phyloP scores from a whole-genome alignment of 2,113 vertebrate genomes.

The Cinclus mexicanus region DNA sequence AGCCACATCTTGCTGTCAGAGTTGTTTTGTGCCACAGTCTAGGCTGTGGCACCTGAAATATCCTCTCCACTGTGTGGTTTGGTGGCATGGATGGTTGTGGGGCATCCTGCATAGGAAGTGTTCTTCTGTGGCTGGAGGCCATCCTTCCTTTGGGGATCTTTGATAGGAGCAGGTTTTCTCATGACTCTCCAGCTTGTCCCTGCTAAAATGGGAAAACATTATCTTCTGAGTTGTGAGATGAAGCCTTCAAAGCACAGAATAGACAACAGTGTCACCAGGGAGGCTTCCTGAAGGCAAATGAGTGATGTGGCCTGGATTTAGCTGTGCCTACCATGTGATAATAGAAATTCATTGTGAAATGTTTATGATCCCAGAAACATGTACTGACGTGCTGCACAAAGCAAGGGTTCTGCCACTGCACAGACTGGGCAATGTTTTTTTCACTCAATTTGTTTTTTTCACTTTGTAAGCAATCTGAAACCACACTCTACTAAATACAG shows the following conservation, averaged over 20 bases:
- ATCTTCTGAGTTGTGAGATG: background rate
- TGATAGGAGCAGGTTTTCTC: background rate
- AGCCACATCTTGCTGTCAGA: background rate
- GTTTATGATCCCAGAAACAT: background rate
- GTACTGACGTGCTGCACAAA: background rate
- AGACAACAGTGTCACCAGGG: background rate
- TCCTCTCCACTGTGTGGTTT: rapidly evolving
- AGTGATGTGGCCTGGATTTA: background rate
- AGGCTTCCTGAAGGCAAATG: background rate
- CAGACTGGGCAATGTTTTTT: background rate
- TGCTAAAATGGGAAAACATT: background rate
- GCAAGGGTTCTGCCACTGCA: background rate
- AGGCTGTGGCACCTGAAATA: background rate
- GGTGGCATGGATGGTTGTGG: background rate
- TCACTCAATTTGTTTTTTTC: background rate
- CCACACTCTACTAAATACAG: background rate
- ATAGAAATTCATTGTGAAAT: background rate
- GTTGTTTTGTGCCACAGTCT: background rate
- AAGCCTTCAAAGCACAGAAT: background rate
- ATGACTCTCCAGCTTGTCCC: background rate
- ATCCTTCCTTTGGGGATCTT: background rate
- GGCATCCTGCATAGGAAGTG: no score
- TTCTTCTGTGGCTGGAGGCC: background rate
- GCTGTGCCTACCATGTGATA: background rate
- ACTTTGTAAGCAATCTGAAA: background rate